Evolutionary conservation across 2,888 invertebrate genomes (phyloP).

Genomic region (Coelopa pilipes): DNA sequence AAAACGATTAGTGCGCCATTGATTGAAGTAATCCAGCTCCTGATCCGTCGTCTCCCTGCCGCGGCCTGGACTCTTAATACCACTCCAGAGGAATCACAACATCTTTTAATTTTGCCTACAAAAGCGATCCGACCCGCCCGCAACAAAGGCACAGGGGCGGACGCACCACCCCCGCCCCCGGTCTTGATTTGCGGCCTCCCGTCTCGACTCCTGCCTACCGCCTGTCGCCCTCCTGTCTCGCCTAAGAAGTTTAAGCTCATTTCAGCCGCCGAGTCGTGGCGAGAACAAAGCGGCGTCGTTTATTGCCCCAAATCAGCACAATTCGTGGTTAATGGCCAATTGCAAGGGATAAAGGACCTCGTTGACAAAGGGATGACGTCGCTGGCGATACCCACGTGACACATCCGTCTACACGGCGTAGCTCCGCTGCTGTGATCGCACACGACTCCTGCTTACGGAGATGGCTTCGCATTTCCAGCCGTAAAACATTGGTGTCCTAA

Average conservation of each 20-base stretch:
- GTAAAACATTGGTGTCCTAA: no score
- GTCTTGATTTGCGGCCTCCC: no score
- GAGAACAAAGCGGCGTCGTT: neutral
- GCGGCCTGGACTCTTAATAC: no score
- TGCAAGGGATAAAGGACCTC: slow-evolving; percentile 1
- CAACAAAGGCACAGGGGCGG: neutral
- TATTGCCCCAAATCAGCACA: neutral
- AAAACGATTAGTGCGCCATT: no score
- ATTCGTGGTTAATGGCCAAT: slow-evolving; percentile 4
- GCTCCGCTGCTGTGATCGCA: no score
- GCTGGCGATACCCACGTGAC: neutral
- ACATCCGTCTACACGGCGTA: no score
- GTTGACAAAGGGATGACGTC: neutral
- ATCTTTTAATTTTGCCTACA: neutral
- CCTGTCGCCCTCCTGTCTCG: neutral
- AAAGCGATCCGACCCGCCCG: neutral
- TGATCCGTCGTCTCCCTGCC: no score
- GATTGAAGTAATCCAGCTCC: no score
- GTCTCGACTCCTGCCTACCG: neutral
- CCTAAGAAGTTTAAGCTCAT: neutral
- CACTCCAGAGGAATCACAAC: no score
- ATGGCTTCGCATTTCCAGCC: no score
- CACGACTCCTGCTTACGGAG: no score
- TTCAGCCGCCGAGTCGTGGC: neutral
- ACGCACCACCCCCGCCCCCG: neutral